These are phyloP conservation scores for Drosophila grimshawi DNA, from an alignment of 1,140 invertebrate genomes.

Conservation along the genomic window DNA sequence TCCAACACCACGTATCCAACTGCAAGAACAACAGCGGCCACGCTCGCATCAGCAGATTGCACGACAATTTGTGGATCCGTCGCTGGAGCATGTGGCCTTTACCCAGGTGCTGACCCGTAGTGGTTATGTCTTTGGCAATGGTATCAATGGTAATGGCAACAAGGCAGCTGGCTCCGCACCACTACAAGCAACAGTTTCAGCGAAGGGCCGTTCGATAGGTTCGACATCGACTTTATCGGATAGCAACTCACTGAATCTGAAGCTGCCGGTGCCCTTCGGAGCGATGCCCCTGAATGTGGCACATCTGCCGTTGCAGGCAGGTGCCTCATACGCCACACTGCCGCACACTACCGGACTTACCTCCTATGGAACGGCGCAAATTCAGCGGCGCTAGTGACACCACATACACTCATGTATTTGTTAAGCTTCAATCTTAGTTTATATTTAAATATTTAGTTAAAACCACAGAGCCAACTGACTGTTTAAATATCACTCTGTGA, in stretches of 20 bases:
- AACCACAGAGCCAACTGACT: conserved; percentile 19
- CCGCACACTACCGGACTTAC: conserved; percentile 70
- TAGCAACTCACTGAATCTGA: conserved; percentile 69
- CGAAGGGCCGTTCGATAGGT: conserved; percentile 42
- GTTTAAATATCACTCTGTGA: conserved; percentile 16
- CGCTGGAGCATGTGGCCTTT: conserved; percentile 74
- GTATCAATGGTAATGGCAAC: conserved; percentile 13
- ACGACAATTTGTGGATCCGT: conserved; percentile 59
- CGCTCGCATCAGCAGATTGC: conserved; percentile 49
- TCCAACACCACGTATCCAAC: conserved; percentile 45
- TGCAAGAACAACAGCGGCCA: conserved; percentile 11
- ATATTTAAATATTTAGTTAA: not conserved
- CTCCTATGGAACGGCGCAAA: conserved; percentile 74
- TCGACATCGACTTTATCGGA: conserved; percentile 28
- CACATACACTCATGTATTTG: conserved; percentile 13
- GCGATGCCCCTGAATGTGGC: conserved; percentile 73
- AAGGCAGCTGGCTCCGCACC: conserved; percentile 14
- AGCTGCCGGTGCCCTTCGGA: conserved; percentile 74
- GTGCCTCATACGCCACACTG: conserved; percentile 68
- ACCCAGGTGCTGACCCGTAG: conserved; percentile 74
- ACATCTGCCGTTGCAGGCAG: conserved; percentile 73
- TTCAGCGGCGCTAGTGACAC: conserved; percentile 62
- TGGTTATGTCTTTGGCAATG: conserved; percentile 65
- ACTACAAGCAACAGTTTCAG: not conserved
- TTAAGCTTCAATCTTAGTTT: conserved; percentile 25